Conservation (phyloP, 1,140 invertebrate genomes). For the Brachionus manjavacas region DNA sequence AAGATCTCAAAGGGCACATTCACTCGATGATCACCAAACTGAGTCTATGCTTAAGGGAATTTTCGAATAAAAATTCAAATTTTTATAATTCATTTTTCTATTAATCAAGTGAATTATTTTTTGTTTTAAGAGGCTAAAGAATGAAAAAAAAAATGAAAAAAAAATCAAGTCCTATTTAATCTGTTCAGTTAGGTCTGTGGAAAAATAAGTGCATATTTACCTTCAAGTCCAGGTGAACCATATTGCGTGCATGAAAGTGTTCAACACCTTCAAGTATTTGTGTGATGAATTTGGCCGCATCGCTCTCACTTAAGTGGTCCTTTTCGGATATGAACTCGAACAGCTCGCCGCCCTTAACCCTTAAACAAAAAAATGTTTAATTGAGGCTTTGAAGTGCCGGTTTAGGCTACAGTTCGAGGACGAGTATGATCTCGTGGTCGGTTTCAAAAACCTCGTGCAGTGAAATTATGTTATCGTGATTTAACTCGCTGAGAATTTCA, state of each 20-base stretch:
- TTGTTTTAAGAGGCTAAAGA: too few relatives aligned
- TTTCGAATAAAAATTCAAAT: too few relatives aligned
- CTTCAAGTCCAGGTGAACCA: constrained; percentile 62
- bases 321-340: constrained; percentile 62
- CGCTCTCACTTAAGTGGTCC: constrained; percentile 60
- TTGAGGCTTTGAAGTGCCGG: background rate
- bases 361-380: constrained; percentile 45
- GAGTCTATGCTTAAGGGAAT: too few relatives aligned
- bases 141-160: too few relatives aligned
- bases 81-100: too few relatives aligned
- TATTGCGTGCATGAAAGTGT: constrained; percentile 60
- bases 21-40: too few relatives aligned
- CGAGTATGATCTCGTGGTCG: constrained; percentile 59
- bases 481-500: constrained; percentile 59
- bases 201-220: background rate
- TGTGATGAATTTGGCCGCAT: constrained; percentile 60
- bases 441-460: constrained; percentile 62
- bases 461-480: constrained; percentile 61
- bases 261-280: constrained; percentile 61
- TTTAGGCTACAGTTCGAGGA: constrained; percentile 62
- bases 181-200: too few relatives aligned
- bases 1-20: too few relatives aligned
- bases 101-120: too few relatives aligned
- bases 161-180: too few relatives aligned
- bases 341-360: constrained; percentile 62